These are phyloP conservation scores for Mirza zaza DNA, from an alignment of 2,113 vertebrate genomes.

Conservation along the genomic window DNA sequence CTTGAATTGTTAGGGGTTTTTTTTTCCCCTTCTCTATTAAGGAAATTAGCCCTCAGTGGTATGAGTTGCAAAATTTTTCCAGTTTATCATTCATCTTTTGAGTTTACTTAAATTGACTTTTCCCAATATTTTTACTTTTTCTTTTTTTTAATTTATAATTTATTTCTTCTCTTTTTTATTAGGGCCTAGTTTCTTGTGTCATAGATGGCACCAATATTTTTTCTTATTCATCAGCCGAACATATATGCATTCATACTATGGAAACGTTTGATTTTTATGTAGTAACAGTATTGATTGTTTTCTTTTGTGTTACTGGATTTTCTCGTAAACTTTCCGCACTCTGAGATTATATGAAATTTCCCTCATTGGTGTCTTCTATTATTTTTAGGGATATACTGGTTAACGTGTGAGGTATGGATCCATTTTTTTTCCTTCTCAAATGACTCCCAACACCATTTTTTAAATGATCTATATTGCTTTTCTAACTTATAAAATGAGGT, in stretches of 20 bases:
- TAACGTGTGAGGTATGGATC: neutral
- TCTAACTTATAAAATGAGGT: neutral
- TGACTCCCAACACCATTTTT: neutral
- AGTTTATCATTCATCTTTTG: neutral
- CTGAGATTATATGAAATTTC: neutral
- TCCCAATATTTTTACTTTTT: neutral
- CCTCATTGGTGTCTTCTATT: neutral
- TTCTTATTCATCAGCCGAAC: neutral
- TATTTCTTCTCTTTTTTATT: too few species aligned
- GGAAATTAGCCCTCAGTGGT: neutral
- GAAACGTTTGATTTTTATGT: neutral
- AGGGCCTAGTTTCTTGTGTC: too few species aligned
- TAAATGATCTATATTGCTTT: slow-evolving; percentile 27
- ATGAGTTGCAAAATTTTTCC: neutral
- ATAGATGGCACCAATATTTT: neutral
- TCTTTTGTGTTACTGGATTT: neutral
- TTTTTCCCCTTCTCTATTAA: neutral
- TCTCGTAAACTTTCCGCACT: neutral
- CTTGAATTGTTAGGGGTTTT: neutral
- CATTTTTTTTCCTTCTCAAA: neutral
- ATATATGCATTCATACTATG: neutral
- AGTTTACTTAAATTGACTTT: neutral
- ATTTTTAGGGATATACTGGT: neutral
- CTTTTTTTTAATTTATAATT: too few species aligned
- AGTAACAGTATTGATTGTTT: neutral